Conservation (phyloP, 1,140 invertebrate species). For the Hydropsyche tenuis region DNA sequence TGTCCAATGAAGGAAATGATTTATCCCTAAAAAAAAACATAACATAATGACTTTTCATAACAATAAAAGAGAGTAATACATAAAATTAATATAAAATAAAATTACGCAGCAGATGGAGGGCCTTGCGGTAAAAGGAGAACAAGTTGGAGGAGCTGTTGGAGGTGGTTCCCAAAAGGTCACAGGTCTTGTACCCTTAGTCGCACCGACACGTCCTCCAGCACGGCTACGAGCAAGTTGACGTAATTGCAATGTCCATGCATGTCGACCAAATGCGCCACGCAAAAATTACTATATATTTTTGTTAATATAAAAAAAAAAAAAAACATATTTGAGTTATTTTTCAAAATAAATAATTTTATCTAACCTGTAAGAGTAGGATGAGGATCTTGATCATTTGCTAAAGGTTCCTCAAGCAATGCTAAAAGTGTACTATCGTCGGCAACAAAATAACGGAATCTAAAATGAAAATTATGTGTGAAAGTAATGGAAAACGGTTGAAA, state of each 20-base stretch:
- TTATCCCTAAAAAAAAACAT: slow-evolving; percentile 68
- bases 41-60: background rate
- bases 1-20: slow-evolving; percentile 80
- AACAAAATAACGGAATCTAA: slow-evolving; percentile 90
- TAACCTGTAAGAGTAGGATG: slow-evolving; percentile 74
- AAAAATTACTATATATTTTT: slow-evolving; percentile 74
- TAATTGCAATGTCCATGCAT: slow-evolving; percentile 92
- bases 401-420: slow-evolving; percentile 88
- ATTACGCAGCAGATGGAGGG: slow-evolving; percentile 55
- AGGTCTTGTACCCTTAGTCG: slow-evolving; percentile 55
- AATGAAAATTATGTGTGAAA: slow-evolving; percentile 32
- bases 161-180: slow-evolving; percentile 56
- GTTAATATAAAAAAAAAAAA: no score
- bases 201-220: slow-evolving; percentile 62
- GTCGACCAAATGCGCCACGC: slow-evolving; percentile 88
- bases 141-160: slow-evolving; percentile 53
- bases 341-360: slow-evolving; percentile 42
- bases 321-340: slow-evolving; percentile 7
- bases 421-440: slow-evolving; percentile 89
- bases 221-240: slow-evolving; percentile 82
- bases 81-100: slow-evolving; percentile 34
- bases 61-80: no score
- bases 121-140: slow-evolving; percentile 54
- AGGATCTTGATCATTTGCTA: slow-evolving; percentile 81
- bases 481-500: no score